Evolutionary conservation across 2,888 invertebrate genomes (phyloP).

Genomic region (Oscheius onirici): DNA sequence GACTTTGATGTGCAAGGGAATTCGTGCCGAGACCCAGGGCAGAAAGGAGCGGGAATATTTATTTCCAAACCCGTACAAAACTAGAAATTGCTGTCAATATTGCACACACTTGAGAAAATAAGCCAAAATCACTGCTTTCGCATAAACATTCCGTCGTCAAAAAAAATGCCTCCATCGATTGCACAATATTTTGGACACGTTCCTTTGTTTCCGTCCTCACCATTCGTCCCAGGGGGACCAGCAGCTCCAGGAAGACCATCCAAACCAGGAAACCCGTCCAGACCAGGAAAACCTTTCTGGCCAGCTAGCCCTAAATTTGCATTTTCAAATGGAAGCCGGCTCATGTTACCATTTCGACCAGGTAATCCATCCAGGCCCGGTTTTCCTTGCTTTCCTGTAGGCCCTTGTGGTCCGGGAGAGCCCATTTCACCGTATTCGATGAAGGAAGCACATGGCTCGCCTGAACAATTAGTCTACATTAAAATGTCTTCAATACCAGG

Average conservation of each 20-base stretch:
- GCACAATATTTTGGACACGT: slow-evolving; percentile 50
- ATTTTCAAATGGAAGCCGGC: no score
- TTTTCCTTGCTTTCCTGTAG: slow-evolving; percentile 42
- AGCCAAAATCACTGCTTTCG: not conserved
- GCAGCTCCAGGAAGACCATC: slow-evolving; percentile 44
- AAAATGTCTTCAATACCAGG: slow-evolving; percentile 30
- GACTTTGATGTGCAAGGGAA: not conserved
- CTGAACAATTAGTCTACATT: not conserved
- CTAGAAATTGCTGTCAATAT: no score
- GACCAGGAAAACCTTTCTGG: not conserved
- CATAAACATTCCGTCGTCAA: slow-evolving; percentile 37
- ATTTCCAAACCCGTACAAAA: no score
- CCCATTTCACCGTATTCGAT: slow-evolving; percentile 41
- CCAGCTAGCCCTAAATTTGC: no score
- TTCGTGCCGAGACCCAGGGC: slow-evolving; percentile 6
- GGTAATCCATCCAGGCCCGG: slow-evolving; percentile 50
- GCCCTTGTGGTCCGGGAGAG: slow-evolving; percentile 37
- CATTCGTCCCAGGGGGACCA: not conserved
- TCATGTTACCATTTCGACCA: slow-evolving; percentile 43
- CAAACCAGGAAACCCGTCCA: slow-evolving; percentile 37
- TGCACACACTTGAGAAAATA: no score
- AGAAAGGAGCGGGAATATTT: not conserved
- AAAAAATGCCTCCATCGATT: slow-evolving; percentile 48
- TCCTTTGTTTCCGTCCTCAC: slow-evolving; percentile 40
- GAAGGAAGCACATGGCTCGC: not conserved